Conservation (phyloP, 2,888 invertebrate species). For the Dexiosoma caninum region DNA sequence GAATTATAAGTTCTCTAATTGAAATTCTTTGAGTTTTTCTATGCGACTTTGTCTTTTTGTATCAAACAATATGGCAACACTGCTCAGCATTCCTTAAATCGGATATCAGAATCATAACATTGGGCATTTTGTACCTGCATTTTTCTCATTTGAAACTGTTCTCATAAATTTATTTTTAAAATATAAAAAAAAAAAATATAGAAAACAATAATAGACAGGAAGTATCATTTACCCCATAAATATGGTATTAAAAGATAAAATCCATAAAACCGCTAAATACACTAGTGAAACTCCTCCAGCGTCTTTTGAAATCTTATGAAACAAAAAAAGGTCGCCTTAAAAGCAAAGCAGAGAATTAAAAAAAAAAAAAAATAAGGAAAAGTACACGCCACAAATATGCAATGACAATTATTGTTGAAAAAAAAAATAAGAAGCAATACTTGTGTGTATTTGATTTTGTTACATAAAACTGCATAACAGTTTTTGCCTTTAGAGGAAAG, state of each 20-base stretch:
- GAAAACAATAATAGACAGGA: conserved; percentile 11
- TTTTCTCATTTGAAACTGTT: neutral
- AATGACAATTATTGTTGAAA: conserved; percentile 51
- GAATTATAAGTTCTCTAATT: no score
- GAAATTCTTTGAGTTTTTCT: no score
- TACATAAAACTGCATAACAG: conserved; percentile 19
- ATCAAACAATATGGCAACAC: no score
- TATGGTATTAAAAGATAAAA: conserved; percentile 2
- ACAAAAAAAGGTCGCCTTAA: neutral
- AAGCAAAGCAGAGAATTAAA: neutral
- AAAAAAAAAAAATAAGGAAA: conserved; percentile 5
- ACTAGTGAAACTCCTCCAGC: neutral
- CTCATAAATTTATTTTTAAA: conserved; percentile 19
- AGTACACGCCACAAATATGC: conserved; percentile 35
- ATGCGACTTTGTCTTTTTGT: no score
- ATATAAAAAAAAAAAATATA: neutral
- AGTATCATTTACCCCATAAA: conserved; percentile 36
- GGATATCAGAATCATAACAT: no score
- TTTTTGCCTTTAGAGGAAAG: neutral
- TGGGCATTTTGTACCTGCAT: no score
- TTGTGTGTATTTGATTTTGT: neutral
- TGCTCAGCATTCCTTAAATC: no score
- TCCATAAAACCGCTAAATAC: conserved; percentile 48
- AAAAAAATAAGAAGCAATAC: conserved; percentile 19
- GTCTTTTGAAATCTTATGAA: conserved; percentile 6